These are phyloP conservation scores for Orthosia incerta DNA, from an alignment of 2,888 invertebrate species.

Conservation along the genomic window DNA sequence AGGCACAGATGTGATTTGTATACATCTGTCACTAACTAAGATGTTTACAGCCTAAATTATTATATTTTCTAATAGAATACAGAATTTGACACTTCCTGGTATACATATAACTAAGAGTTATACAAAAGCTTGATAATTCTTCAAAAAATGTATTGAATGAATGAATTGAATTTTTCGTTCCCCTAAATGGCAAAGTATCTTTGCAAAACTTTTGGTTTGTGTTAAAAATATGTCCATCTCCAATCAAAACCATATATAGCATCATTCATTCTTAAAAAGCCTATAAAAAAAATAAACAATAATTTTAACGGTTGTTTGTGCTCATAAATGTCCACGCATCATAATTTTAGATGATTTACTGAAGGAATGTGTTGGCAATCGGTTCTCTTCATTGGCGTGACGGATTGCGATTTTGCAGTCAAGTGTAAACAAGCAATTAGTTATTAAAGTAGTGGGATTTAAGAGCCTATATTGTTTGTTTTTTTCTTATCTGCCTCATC, in stretches of 20 bases:
- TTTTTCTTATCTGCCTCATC: constrained; percentile 12
- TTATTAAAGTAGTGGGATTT: constrained; percentile 21
- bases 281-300: not conserved
- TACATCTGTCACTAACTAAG: no score
- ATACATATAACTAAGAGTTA: not conserved
- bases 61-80: no score
- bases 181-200: not conserved
- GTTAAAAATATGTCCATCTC: constrained; percentile 5
- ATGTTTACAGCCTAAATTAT: not conserved
- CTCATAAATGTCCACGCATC: constrained; percentile 39
- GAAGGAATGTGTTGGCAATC: constrained; percentile 47
- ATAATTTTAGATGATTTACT: constrained; percentile 51
- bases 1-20: no score
- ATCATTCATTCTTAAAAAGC: constrained; percentile 19
- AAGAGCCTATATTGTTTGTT: constrained; percentile 2
- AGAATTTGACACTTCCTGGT: no score
- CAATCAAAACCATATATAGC: not conserved
- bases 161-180: not conserved
- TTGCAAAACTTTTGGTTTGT: not conserved
- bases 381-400: constrained; percentile 60
- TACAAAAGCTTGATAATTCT: not conserved
- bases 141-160: not conserved
- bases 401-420: constrained; percentile 57
- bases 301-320: constrained; percentile 50
- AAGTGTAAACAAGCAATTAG: constrained; percentile 60